phyloP scores from a whole-genome alignment of 1,140 invertebrate species.

The Calosoma granatense region DNA sequence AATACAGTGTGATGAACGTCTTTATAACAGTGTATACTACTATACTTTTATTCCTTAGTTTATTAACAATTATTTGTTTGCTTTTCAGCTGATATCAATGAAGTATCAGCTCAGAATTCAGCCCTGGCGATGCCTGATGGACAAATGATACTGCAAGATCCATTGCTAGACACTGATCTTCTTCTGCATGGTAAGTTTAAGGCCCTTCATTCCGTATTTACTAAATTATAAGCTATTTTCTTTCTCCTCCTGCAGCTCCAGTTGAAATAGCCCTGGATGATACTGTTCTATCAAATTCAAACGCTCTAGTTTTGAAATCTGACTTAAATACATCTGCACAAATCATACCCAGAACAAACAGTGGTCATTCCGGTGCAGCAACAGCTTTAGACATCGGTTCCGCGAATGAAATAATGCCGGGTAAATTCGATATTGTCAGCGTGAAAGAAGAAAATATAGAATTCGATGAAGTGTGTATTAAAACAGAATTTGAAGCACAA shows the following conservation, averaged over 20 bases:
- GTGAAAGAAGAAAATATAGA: not conserved
- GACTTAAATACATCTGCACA: not conserved
- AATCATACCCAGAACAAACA: not conserved
- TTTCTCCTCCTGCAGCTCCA: not conserved
- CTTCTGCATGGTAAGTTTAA: conserved; percentile 13
- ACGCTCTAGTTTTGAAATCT: not conserved
- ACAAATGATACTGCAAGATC: conserved; percentile 13
- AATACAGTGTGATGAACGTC: no score
- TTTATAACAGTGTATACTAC: no score
- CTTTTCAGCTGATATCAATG: not conserved
- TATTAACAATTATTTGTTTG: not conserved
- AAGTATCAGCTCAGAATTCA: not conserved
- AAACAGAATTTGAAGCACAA: not conserved
- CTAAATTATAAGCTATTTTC: not conserved
- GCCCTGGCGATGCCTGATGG: not conserved
- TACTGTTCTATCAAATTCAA: not conserved
- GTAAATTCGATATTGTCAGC: not conserved
- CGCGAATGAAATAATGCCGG: not conserved
- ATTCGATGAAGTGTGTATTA: not conserved
- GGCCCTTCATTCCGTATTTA: not conserved
- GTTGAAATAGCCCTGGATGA: not conserved
- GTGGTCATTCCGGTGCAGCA: no score
- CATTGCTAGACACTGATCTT: conserved; percentile 26
- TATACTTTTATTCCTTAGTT: no score
- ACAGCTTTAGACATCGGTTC: not conserved